phyloP scores from a whole-genome alignment of 2,797 vertebrate genomes.

The Cryptoprocta ferox region DNA sequence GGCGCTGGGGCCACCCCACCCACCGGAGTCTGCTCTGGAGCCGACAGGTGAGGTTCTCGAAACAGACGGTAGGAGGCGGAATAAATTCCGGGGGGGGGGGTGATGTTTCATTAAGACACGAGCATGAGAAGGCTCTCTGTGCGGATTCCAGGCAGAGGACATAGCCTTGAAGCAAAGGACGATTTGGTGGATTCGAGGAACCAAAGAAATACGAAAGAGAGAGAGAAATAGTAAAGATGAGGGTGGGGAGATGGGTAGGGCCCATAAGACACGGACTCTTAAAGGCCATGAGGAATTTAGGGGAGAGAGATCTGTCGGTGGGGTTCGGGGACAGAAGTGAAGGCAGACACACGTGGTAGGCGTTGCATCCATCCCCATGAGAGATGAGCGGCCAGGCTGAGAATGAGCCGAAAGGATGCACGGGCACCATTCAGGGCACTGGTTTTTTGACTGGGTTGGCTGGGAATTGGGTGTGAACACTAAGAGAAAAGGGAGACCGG shows the following conservation, averaged over 20 bases:
- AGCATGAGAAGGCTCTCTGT: too few species aligned
- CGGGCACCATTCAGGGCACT: fast-evolving
- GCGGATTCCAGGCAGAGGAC: not conserved
- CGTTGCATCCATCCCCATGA: fast-evolving
- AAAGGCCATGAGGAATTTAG: fast-evolving
- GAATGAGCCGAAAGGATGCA: fast-evolving
- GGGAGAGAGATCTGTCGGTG: not conserved
- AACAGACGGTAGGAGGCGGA: fast-evolving
- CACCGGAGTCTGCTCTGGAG: fast-evolving
- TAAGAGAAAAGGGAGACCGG: fast-evolving
- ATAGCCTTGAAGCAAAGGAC: not conserved
- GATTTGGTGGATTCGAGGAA: not conserved
- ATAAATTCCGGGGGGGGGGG: too few species aligned
- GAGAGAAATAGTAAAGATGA: too few species aligned
- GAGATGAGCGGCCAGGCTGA: not conserved
- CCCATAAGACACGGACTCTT: fast-evolving
- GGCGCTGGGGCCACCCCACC: fast-evolving
- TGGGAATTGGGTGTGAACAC: not conserved
- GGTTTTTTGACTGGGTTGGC: not conserved
- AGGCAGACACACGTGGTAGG: not conserved
- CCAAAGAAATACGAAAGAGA: too few species aligned
- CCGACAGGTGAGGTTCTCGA: fast-evolving
- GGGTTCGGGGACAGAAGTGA: fast-evolving
- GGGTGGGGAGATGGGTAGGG: fast-evolving
- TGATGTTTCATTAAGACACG: not conserved